These are phyloP conservation scores for Rhadina sibilatrix DNA, from an alignment of 2,113 vertebrate species.

Conservation along the genomic window DNA sequence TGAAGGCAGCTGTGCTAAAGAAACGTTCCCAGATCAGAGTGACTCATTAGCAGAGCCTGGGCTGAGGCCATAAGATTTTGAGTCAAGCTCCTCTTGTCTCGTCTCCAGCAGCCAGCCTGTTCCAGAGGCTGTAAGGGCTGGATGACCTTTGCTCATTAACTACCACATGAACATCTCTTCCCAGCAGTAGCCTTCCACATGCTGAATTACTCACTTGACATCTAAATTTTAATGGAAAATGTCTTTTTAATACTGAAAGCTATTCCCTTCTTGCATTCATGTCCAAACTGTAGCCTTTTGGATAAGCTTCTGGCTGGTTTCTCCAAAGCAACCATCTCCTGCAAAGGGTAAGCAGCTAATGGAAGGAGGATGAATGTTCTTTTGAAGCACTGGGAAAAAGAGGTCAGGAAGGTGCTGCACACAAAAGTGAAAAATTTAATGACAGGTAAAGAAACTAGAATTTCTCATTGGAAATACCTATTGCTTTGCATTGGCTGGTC, in stretches of 20 bases:
- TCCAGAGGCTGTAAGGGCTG: not conserved
- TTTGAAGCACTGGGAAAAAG: not conserved
- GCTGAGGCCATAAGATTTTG: not conserved
- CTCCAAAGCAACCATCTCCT: not conserved
- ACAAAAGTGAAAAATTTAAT: not conserved
- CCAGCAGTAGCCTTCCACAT: constrained; percentile 47
- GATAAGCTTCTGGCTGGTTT: not conserved
- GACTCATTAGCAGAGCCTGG: constrained; percentile 23
- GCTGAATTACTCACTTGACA: constrained; percentile 15
- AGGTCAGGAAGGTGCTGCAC: not conserved
- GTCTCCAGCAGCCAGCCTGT: not conserved
- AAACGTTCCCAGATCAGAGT: constrained; percentile 4
- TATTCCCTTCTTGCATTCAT: not conserved
- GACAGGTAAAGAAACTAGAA: not conserved
- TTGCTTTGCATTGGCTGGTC: not conserved
- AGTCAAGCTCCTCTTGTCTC: not conserved
- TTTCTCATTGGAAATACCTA: not conserved
- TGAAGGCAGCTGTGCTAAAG: not conserved
- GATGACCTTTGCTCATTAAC: not conserved
- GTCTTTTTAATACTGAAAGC: not conserved
- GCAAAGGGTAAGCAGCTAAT: not conserved
- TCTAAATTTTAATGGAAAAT: constrained; percentile 29
- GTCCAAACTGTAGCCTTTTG: not conserved
- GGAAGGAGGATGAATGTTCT: not conserved
- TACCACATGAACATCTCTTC: not conserved